phyloP scores from a whole-genome alignment of 2,888 invertebrate species.

The Mesoligia furuncula region DNA sequence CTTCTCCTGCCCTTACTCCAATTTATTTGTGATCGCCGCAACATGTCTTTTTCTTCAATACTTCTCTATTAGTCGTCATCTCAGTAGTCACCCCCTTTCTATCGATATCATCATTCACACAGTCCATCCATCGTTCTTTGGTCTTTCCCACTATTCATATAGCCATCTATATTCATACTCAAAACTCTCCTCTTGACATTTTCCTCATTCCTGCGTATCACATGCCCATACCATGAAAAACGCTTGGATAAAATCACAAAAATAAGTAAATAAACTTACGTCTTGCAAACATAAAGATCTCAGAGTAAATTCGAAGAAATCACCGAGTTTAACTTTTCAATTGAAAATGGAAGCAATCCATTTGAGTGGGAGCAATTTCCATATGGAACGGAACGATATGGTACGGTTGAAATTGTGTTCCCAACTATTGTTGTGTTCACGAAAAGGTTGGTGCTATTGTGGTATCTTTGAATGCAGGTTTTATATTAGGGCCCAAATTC shows the following conservation, averaged over 20 bases:
- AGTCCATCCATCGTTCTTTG: neutral
- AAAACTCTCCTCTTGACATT: neutral
- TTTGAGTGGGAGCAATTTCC: constrained; percentile 66
- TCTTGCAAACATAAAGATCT: constrained; percentile 45
- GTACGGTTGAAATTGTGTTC: constrained; percentile 54
- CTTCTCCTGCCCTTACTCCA: neutral
- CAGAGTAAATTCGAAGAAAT: constrained; percentile 50
- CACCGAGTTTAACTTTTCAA: constrained; percentile 56
- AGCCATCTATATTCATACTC: neutral
- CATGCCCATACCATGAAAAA: neutral
- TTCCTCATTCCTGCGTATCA: neutral
- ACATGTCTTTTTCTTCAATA: neutral
- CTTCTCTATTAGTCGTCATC: neutral
- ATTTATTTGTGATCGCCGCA: neutral
- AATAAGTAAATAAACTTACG: constrained; percentile 23
- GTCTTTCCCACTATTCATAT: neutral
- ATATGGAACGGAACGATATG: constrained; percentile 55
- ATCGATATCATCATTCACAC: neutral
- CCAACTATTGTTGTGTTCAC: constrained; percentile 56
- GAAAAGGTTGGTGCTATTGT: constrained; percentile 48
- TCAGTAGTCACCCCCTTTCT: neutral
- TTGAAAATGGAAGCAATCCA: constrained; percentile 64
- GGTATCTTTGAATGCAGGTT: constrained; percentile 20
- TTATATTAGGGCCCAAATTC: neutral
- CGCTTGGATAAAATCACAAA: neutral